Base-by-base conservation (phyloP, 1,140 invertebrate species). In the Atta colombica region DNA sequence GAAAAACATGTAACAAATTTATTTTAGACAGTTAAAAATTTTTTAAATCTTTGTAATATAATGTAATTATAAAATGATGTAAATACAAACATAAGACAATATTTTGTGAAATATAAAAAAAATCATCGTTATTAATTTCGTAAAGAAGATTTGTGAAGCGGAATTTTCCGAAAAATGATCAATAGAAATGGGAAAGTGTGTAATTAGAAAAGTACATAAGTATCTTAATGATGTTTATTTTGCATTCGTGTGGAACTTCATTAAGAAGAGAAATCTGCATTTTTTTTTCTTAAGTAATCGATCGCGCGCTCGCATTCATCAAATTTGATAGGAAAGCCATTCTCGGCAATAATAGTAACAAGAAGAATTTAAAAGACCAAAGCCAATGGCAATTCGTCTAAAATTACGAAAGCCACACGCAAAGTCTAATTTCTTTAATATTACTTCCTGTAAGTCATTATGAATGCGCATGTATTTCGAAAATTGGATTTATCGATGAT, bases 311-410 rank as follows among this genome's bases (percentile, higher is more conserved):
- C 18, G 49, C 69, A 84, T 84, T 84, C 69, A 84, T 84, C 80
- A 84, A 84, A 75, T 84, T 84, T 84, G 80, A 84, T 84, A 84
- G 80, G 80, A 84, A 74, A 84, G 69, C 53, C 80, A 28, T 74
- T 84, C 69, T 61, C 68, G 21, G 25, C 39, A 74, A 61, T 84
- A 51, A 84, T 35, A 55, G 77, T 49, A 55, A 51, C 69, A 58
- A 74, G 58, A 74, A 74, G 53, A 74, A 84, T 3, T 14, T 45
- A 18, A 74, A 71, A 61, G 18, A 63, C 21, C 21, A 39, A 39
- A 69, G 45, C 69, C 25, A 12, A 8, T n/a, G 80, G 80, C 55
- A 61, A 75, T 61, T 45, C 69, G 69, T 74, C 55, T 60, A 84
- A 84, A 74, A 84, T 74, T 45, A 16, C 25, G 66, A 82, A 53